Evolutionary conservation across 2,797 vertebrate genomes (phyloP), one percentile per base, ranked within the genome.

Genomic region (Microtus obscurus): DNA sequence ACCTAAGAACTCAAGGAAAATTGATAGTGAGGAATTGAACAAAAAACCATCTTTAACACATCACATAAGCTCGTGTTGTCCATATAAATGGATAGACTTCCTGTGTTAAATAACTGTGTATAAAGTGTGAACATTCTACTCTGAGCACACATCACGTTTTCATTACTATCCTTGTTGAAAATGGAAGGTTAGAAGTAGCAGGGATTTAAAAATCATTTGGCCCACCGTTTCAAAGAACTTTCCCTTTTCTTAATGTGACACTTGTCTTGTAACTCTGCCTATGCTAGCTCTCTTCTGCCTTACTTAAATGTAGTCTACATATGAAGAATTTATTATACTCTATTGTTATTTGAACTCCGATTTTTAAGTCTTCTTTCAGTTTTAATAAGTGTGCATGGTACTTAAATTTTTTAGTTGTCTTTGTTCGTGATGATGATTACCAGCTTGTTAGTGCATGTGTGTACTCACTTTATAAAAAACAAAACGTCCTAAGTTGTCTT

Each of bases 1-100:
- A 67, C 76, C 77, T 86, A 86, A 86, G 8, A 51, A 92, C 40
- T 93, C 79, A 43, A 92, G 61, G 90, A 91, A 90, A 88, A 61
- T 79, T 86, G 85, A 13, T 76, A 65, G 29, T 34, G 79, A 87
- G 9, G 2, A 11, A 95, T 19, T 53, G 53, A 17, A 17, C 53
- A 53, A 53, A 53, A 53, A 53, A 53, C 16, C 53, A 5, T 53
- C 53, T 73, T 73, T 56, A 56, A n/a, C n/a, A 43, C 53, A 27
- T 53, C 37, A 40, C 1, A 2, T 88, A 56, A 74, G 65, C 94
- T 80, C 83, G 43, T 48, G 29, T 31, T 81, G 11, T 59, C n/a
- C 74, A 13, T 89, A 63, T 86, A 95, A 80, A 53, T 89, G 19
- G 48, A 37, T 77, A 94, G 29, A 90, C 40, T 83, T 83, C 48